Conservation (phyloP, 2,888 invertebrate species). For the Melanophora roralis region DNA sequence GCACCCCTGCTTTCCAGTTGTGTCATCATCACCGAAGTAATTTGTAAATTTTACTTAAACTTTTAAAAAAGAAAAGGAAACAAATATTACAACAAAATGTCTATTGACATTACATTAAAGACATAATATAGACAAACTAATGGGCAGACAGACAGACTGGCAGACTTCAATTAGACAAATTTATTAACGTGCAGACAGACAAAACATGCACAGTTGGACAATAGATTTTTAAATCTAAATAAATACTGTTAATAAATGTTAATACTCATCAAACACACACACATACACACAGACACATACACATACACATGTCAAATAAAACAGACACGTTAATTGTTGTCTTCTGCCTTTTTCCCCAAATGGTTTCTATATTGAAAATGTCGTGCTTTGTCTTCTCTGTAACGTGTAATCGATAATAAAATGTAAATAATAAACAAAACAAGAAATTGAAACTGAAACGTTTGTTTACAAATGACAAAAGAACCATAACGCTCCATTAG, state of each 20-base stretch:
- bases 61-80: not conserved
- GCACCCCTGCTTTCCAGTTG: not conserved
- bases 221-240: not conserved
- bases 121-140: not conserved
- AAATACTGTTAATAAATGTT: not conserved
- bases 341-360: not conserved
- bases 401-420: conserved; percentile 35
- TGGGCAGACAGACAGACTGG: too few species aligned
- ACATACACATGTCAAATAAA: not conserved
- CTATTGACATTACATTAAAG: not conserved
- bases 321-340: conserved; percentile 7
- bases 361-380: not conserved
- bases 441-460: conserved; percentile 1
- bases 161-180: not conserved
- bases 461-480: not conserved
- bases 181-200: not conserved
- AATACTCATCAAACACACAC: not conserved
- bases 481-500: not conserved
- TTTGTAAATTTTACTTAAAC: conserved; percentile 8
- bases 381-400: not conserved
- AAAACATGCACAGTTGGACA: conserved; percentile 12
- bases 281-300: not conserved
- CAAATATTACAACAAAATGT: not conserved
- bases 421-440: conserved; percentile 1
- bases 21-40: not conserved